These are phyloP conservation scores for Passer domesticus DNA, from an alignment of 2,113 vertebrate genomes.

Conservation along the genomic window DNA sequence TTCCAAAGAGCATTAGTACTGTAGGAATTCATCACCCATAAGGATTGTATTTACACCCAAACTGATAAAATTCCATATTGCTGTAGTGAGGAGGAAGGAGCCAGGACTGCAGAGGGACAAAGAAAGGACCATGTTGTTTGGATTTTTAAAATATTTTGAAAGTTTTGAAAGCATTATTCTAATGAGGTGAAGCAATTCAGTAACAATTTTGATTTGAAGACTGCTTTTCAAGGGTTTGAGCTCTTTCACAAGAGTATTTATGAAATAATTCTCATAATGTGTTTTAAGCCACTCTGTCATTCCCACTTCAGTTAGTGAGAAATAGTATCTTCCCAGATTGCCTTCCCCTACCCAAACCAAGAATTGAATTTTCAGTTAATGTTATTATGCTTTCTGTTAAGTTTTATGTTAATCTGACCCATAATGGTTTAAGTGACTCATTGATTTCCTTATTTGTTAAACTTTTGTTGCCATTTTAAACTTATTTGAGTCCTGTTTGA, in stretches of 20 bases:
- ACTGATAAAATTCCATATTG: not conserved
- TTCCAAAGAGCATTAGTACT: not conserved
- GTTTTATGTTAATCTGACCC: not conserved
- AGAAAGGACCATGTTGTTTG: not conserved
- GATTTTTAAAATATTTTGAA: not conserved
- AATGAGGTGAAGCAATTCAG: not conserved
- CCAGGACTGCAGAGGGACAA: not conserved
- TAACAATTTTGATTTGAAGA: not conserved
- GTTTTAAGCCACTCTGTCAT: not conserved
- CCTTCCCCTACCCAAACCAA: not conserved
- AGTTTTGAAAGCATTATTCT: not conserved
- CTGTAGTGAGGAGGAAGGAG: not conserved
- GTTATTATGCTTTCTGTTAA: not conserved
- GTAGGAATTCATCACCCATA: not conserved
- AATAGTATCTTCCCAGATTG: not conserved
- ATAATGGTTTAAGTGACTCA: not conserved
- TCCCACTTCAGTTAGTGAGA: not conserved
- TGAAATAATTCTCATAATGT: not conserved
- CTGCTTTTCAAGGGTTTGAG: not conserved
- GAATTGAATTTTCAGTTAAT: not conserved
- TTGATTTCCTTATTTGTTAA: not conserved
- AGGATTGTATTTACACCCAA: not conserved
- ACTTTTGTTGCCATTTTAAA: not conserved
- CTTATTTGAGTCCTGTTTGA: not conserved
- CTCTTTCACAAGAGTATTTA: not conserved